Evolutionary conservation across 2,113 vertebrate genomes (phyloP).

Genomic region (Perccottus glenii): DNA sequence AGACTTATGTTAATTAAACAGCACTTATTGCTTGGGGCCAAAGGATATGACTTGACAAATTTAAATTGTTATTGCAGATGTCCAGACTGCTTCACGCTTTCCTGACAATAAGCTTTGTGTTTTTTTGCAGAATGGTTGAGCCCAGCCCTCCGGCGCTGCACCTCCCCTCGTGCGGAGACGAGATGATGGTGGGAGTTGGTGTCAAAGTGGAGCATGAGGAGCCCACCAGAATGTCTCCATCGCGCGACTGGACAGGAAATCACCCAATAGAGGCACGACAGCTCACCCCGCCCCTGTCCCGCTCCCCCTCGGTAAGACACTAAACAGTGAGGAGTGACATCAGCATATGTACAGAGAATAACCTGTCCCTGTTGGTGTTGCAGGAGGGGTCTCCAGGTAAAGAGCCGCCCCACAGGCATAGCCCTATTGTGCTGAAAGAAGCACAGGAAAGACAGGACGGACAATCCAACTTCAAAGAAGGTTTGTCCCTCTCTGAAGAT

Average conservation of each 20-base stretch:
- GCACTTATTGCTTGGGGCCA: neutral
- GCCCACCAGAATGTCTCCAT: conserved; percentile 62
- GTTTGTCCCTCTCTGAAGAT: conserved; percentile 60
- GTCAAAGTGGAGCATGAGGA: conserved; percentile 88
- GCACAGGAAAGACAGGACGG: conserved; percentile 82
- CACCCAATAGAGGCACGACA: conserved; percentile 58
- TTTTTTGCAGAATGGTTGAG: conserved; percentile 89
- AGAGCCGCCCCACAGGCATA: conserved; percentile 72
- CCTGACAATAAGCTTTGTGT: conserved; percentile 16
- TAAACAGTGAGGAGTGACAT: neutral
- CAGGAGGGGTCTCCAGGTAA: conserved; percentile 79
- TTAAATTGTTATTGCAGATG: too few species aligned
- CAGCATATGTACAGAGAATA: neutral
- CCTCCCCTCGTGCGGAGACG: conserved; percentile 81
- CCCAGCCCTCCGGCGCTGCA: conserved; percentile 84
- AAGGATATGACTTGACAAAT: neutral
- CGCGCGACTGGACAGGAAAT: conserved; percentile 64
- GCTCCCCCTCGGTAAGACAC: conserved; percentile 72
- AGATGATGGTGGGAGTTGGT: conserved; percentile 87
- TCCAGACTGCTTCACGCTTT: neutral
- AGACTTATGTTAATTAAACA: neutral
- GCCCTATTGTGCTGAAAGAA: conserved; percentile 73
- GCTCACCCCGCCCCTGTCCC: conserved; percentile 66
- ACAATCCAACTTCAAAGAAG: conserved; percentile 85
- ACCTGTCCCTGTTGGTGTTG: conserved; percentile 5